A percentile compares a stretch with the other conserved stretches of the same genome.
Conservation (phyloP, 2,113 vertebrate genomes). For the Haemorhous mexicanus region DNA sequence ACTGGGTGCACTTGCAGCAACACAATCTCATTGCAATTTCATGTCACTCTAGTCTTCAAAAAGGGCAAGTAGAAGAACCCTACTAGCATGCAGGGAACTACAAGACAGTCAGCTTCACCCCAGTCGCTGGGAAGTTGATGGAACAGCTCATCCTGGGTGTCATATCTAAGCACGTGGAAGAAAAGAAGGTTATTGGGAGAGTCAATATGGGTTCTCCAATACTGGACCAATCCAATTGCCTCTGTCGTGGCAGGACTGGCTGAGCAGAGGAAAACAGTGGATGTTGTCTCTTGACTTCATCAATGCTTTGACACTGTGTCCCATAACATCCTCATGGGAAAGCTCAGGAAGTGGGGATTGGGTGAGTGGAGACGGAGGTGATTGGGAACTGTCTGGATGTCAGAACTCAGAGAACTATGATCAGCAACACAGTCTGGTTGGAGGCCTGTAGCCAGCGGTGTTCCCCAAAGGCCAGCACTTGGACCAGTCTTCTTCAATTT, state of each 20-base stretch:
- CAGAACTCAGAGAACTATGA: background rate
- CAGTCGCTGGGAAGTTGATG: background rate
- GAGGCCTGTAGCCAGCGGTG: background rate
- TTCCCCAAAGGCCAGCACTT: too few relatives aligned
- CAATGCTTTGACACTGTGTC: background rate
- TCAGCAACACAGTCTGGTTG: fast-evolving
- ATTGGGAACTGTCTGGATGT: background rate
- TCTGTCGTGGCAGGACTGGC: background rate
- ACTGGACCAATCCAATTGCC: background rate
- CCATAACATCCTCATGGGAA: background rate
- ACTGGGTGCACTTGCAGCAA: background rate
- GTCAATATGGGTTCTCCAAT: background rate
- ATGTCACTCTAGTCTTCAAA: background rate
- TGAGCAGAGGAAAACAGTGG: background rate
- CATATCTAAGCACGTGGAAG: background rate
- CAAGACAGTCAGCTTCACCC: background rate
- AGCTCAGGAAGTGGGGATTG: background rate
- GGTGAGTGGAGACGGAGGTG: background rate
- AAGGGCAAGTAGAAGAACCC: background rate
- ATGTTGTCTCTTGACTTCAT: background rate
- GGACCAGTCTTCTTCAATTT: background rate
- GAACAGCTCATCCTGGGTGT: background rate
- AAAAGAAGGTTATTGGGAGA: background rate
- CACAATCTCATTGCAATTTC: background rate
- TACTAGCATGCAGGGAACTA: too few relatives aligned